phyloP scores from a whole-genome alignment of 1,140 invertebrate species.

The Euglossa dilemma region DNA sequence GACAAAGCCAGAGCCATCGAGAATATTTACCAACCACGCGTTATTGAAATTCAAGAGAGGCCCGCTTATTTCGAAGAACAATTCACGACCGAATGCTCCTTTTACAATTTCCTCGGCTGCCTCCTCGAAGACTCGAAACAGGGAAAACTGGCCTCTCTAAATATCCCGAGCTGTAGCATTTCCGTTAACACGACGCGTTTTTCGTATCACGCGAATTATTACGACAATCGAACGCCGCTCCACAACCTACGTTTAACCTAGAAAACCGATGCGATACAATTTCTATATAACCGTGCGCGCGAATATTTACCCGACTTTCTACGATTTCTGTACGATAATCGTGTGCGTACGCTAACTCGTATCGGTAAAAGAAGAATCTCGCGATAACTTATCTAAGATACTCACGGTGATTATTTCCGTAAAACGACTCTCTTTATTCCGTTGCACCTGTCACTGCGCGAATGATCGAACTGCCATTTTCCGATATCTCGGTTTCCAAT shows the following conservation, averaged over 20 bases:
- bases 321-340: not conserved
- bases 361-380: not conserved
- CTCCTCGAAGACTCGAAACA: not conserved
- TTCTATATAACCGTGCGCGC: not conserved
- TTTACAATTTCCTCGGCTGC: not conserved
- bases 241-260: not conserved
- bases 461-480: not conserved
- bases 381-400: not conserved
- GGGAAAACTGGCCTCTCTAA: not conserved
- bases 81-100: not conserved
- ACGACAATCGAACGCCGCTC: not conserved
- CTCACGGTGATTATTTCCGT: not conserved
- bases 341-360: too few relatives aligned
- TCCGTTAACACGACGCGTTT: not conserved
- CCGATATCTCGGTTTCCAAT: slow-evolving; percentile 7
- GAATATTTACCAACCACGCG: not conserved
- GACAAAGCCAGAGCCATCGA: slow-evolving; percentile 75
- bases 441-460: not conserved
- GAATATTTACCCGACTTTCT: not conserved
- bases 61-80: not conserved
- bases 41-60: slow-evolving; percentile 4
- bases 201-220: not conserved
- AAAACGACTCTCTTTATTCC: not conserved
- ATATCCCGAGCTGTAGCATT: not conserved
- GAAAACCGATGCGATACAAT: not conserved